A percentile compares a stretch with the other conserved stretches of the same genome.
phyloP scores from a whole-genome alignment of 2,888 invertebrate genomes.

The Cacoxenus indagator region DNA sequence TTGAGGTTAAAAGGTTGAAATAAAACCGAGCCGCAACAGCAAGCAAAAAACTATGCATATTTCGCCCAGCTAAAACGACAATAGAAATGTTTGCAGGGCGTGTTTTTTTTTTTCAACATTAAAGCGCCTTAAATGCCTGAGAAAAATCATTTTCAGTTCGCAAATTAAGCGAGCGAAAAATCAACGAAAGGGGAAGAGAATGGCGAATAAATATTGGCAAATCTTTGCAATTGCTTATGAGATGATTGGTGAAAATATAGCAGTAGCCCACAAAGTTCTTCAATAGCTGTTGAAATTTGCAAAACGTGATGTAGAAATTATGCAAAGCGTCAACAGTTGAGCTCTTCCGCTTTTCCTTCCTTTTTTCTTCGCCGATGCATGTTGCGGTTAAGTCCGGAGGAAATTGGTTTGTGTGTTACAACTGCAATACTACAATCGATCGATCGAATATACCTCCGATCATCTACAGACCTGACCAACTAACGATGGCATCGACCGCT shows the following conservation, averaged over 20 bases:
- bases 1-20: conserved; percentile 44
- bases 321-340: conserved; percentile 28
- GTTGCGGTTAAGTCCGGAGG: conserved; percentile 21
- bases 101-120: background rate
- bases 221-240: conserved; percentile 11
- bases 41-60: conserved; percentile 9
- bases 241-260: conserved; percentile 2
- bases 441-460: background rate
- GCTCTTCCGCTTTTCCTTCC: background rate
- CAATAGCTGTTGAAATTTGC: conserved; percentile 38
- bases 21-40: conserved; percentile 32
- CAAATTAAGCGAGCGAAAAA: background rate
- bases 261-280: conserved; percentile 27
- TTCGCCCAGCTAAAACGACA: background rate
- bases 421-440: background rate
- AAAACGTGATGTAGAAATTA: conserved; percentile 43
- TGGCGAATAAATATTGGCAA: background rate
- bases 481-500: background rate
- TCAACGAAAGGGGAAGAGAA: background rate
- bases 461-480: background rate
- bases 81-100: background rate
- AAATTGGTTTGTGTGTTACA: background rate
- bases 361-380: conserved; percentile 5
- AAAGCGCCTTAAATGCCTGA: background rate
- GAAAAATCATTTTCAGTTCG: background rate